phyloP scores from a whole-genome alignment of 2,113 vertebrate genomes.

The Elanoides forficatus region DNA sequence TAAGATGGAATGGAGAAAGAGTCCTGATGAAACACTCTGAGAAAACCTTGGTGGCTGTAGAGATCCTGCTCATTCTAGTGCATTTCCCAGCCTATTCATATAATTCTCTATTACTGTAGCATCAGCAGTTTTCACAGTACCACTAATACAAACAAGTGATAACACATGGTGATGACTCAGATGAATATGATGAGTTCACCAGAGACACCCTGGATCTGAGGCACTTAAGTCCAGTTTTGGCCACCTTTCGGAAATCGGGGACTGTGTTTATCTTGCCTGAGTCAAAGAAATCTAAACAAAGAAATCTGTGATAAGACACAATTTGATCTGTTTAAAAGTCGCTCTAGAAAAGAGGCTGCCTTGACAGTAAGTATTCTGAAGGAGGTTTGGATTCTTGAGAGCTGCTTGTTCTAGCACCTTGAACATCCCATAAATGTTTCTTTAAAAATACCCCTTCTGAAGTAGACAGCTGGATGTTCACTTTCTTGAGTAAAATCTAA shows the following conservation, averaged over 20 bases:
- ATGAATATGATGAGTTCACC: neutral
- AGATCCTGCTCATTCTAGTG: neutral
- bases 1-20: neutral
- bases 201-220: neutral
- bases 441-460: neutral
- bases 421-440: neutral
- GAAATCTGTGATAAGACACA: neutral
- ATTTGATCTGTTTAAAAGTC: neutral
- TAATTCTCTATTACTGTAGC: neutral
- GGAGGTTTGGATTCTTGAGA: neutral
- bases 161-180: neutral
- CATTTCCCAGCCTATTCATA: neutral
- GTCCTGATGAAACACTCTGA: neutral
- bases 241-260: neutral
- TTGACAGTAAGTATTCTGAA: neutral
- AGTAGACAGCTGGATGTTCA: neutral
- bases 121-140: neutral
- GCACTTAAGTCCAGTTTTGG: neutral
- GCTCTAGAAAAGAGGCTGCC: neutral
- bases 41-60: neutral
- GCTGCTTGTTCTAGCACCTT: neutral
- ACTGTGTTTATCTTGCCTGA: neutral
- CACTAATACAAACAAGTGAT: neutral
- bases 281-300: neutral
- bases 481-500: neutral